Base-by-base conservation (phyloP, 2,888 invertebrate genomes). In the Strigamia crassipes region DNA sequence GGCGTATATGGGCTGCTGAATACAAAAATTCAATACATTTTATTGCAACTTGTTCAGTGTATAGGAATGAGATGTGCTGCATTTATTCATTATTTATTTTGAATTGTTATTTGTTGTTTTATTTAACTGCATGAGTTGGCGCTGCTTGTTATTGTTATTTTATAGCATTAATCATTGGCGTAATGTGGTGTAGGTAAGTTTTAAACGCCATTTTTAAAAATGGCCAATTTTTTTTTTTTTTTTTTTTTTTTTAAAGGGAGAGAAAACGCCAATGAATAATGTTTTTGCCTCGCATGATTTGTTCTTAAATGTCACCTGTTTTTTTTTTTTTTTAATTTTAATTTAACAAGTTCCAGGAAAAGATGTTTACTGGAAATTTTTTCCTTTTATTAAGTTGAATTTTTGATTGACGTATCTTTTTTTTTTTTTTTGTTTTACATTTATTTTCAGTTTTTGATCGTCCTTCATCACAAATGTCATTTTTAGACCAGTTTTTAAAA, bases 381-480 rank as follows among this genome's bases (percentile, higher is more conserved):
- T 61, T 18, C 13, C 13, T 27, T n/a, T 0, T 73, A 73, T 12
- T n/a, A 73, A 5, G 23, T 31, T 15, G 23, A 73, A 73, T 21
- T 73, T 21, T 78, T 3, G 46, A 46, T 13, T 46, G 73, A 15
- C 5, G 12, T 10, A 66, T 66, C n/a, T n/a, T 66, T 23, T 18
- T 27, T 77, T 21, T 15, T 77, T 77, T 77, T 77, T 9, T 38
- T 77, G 18, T n/a, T 38, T 9, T 41, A 1, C 1, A 18, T 56
- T 80, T 80, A 13, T 85, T 89, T 90, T 84, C 91, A 96, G 95
- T 95, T 89, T 89, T 95, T 89, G 96, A 96, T 87, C 92, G 96
- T 85, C 94, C 96, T 80, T 92, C 95, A 51, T 96, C 96, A 42
- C 96, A 96, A 89, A 94, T 95, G 92, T 96, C 96, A 84, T 95